Evolutionary conservation across 1,140 invertebrate genomes (phyloP).

Genomic region (Copidosoma floridanum): DNA sequence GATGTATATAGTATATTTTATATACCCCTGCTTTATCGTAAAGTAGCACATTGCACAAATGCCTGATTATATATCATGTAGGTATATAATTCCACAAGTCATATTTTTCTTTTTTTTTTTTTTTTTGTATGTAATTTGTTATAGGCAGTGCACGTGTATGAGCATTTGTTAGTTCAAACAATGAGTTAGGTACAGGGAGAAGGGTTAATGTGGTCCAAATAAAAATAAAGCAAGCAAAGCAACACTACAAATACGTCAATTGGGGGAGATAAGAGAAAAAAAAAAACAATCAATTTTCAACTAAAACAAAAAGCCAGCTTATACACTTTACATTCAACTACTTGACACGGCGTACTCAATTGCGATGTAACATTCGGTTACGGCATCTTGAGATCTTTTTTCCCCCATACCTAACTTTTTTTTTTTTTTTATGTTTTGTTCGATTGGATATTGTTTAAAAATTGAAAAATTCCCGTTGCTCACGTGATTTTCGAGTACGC

Average conservation of each 20-base stretch:
- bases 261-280: slow-evolving; percentile 27
- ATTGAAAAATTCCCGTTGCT: too few species aligned
- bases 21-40: not conserved
- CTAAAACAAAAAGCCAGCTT: slow-evolving; percentile 43
- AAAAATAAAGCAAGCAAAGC: slow-evolving; percentile 52
- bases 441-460: not conserved
- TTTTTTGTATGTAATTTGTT: slow-evolving; percentile 28
- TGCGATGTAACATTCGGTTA: too few species aligned
- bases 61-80: too few species aligned
- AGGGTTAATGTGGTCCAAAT: slow-evolving; percentile 55
- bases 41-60: slow-evolving; percentile 30
- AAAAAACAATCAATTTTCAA: slow-evolving; percentile 25
- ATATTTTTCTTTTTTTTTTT: slow-evolving; percentile 3
- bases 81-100: slow-evolving; percentile 19
- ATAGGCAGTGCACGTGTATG: slow-evolving; percentile 50
- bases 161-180: slow-evolving; percentile 50
- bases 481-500: too few species aligned
- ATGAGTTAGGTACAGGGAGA: slow-evolving; percentile 48
- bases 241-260: slow-evolving; percentile 40
- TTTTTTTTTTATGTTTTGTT: not conserved
- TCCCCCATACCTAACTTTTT: too few species aligned
- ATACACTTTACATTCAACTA: slow-evolving; percentile 37
- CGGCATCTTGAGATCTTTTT: too few species aligned
- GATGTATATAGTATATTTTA: not conserved
- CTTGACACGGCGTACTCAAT: slow-evolving; percentile 23